Percentiles rank a stretch among this genome's conserved stretches.
phyloP scores from a whole-genome alignment of 2,888 invertebrate species.

The Epirrita christyi region DNA sequence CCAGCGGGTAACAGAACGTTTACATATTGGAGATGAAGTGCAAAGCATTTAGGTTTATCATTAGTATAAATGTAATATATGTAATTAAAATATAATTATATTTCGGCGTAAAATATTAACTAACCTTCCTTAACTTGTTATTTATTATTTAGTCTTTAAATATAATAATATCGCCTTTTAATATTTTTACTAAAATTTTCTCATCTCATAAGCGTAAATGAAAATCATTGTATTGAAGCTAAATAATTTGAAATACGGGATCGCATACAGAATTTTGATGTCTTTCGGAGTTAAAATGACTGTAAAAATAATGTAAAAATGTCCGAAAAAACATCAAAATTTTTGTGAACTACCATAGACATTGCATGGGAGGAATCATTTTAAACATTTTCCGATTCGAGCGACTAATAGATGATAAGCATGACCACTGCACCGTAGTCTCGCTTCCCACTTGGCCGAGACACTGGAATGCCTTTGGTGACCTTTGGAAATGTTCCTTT shows the following conservation, averaged over 20 bases:
- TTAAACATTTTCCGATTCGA: slow-evolving; percentile 30
- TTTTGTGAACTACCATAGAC: slow-evolving; percentile 29
- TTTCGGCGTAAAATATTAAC: slow-evolving; percentile 43
- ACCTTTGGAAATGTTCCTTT: slow-evolving; percentile 42
- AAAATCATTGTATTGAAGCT: slow-evolving; percentile 25
- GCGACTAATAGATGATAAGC: slow-evolving; percentile 36
- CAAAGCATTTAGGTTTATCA: slow-evolving; percentile 43
- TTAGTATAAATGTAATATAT: slow-evolving; percentile 46
- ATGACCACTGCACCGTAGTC: slow-evolving; percentile 43
- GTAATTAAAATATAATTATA: slow-evolving; percentile 45
- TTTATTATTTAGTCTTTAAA: slow-evolving; percentile 60
- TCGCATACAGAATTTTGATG: slow-evolving; percentile 23
- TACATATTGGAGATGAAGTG: slow-evolving; percentile 38
- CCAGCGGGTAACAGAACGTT: slow-evolving; percentile 28
- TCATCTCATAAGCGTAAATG: slow-evolving; percentile 35
- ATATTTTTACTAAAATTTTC: slow-evolving; percentile 38
- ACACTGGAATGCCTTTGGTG: slow-evolving; percentile 57
- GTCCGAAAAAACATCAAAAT: slow-evolving; percentile 27
- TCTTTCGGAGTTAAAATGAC: slow-evolving; percentile 23
- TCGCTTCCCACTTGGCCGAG: slow-evolving; percentile 48
- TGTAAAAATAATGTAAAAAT: slow-evolving; percentile 29
- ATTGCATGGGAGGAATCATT: slow-evolving; percentile 50
- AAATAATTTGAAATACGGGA: slow-evolving; percentile 13
- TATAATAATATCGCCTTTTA: slow-evolving; percentile 39
- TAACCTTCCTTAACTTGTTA: slow-evolving; percentile 65